Evolutionary conservation across 2,888 invertebrate species (phyloP), one percentile per base, ranked within the genome.

Genomic region (Spodoptera exigua): DNA sequence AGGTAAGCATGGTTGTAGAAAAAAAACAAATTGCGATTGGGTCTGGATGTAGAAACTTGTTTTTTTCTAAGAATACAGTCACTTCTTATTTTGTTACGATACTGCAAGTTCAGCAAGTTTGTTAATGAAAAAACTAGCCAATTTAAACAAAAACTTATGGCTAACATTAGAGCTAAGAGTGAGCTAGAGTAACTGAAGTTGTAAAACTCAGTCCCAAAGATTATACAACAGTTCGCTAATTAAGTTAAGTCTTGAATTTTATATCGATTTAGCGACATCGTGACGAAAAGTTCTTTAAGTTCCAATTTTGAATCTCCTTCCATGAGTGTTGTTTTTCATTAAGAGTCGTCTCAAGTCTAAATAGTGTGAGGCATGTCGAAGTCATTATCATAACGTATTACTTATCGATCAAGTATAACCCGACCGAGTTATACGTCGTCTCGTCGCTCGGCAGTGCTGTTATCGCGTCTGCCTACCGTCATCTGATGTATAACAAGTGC

Each of bases 401-500:
- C 75, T 76, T 80, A 83, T 83, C 79, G 82, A 83, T 80, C 78
- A 78, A 74, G 71, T 77, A 70, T 77, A 76, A 81, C 74, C 73
- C 81, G 64, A 66, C 82, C 58, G 56, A 76, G 78, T 79, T 62
- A 69, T 69, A 66, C 51, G 71, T 67, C 63, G 65, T 54, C 59
- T 70, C 56, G 66, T 61, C 63, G 62, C 66, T 49, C 52, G 53
- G 67, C 56, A 41, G 58, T 53, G 71, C 78, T 75, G 78, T 79
- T 79, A 81, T 79, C 76, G 79, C 74, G 78, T 76, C 80, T 78
- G 83, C 82, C 85, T 83, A 80, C 78, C 77, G 70, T 74, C 79
- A 75, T 75, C 81, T 73, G 80, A 83, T 83, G 85, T 87, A 87
- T 89, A 87, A 87, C 86, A 85, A 87, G 85, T 86, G 80, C 86